Conservation (phyloP, 2,888 invertebrate species). For the Drosophila rellima region DNA sequence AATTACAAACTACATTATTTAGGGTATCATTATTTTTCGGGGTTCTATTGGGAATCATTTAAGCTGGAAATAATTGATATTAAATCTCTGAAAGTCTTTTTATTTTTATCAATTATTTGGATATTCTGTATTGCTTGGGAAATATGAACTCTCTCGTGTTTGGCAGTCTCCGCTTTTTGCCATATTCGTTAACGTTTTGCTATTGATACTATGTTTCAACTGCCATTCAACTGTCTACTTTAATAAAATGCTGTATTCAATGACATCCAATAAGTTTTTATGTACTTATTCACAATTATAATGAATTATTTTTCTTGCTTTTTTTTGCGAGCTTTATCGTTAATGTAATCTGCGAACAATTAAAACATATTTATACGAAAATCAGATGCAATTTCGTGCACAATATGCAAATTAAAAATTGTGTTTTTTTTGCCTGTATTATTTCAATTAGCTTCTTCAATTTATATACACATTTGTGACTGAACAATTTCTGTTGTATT, state of each 20-base stretch:
- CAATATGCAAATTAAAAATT: conserved; percentile 10
- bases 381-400: background rate
- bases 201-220: background rate
- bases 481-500: conserved; percentile 10
- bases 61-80: conserved; percentile 2
- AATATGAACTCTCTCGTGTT: too few relatives aligned
- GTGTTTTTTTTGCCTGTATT: conserved; percentile 3
- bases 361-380: conserved; percentile 5
- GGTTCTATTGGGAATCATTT: background rate
- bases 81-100: background rate
- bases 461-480: conserved; percentile 21
- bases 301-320: background rate
- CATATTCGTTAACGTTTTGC: background rate
- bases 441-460: conserved; percentile 25
- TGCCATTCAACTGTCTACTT: background rate
- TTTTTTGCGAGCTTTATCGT: background rate
- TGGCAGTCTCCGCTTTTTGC: background rate
- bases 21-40: background rate
- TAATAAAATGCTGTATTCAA: background rate
- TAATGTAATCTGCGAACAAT: conserved; percentile 7
- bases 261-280: background rate
- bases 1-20: conserved; percentile 2
- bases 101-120: background rate
- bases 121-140: too few relatives aligned
- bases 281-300: background rate